Conservation (phyloP, 1,140 invertebrate genomes). For the Limonius californicus region DNA sequence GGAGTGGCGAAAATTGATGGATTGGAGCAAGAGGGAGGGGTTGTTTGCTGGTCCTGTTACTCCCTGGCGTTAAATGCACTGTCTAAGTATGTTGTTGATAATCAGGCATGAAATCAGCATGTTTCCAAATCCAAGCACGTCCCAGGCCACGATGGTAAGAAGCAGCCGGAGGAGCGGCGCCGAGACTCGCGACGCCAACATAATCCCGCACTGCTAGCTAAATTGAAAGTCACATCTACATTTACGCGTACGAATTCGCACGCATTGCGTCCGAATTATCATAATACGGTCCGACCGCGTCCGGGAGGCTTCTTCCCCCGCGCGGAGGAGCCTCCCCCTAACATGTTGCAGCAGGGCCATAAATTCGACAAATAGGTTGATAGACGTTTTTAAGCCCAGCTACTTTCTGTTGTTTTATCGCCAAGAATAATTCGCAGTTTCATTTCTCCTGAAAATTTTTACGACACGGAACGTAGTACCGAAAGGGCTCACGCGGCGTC, state of each 20-base stretch:
- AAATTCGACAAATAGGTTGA: slow-evolving; percentile 15
- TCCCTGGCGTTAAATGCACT: slow-evolving; percentile 19
- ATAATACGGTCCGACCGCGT: slow-evolving; percentile 29
- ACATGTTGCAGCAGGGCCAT: neutral
- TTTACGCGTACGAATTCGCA: slow-evolving; percentile 39
- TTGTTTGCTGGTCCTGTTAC: neutral
- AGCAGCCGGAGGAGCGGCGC: slow-evolving; percentile 25
- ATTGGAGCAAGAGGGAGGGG: neutral
- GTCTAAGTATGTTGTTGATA: slow-evolving; percentile 27
- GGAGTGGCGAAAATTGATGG: neutral
- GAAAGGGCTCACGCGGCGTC: slow-evolving; percentile 7
- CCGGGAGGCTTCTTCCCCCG: slow-evolving; percentile 19
- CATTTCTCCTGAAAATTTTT: slow-evolving; percentile 21
- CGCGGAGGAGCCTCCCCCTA: slow-evolving; percentile 20
- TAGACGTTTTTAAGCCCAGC: slow-evolving; percentile 4
- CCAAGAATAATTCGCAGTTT: slow-evolving; percentile 18
- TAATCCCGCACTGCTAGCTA: slow-evolving; percentile 39
- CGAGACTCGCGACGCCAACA: slow-evolving; percentile 38
- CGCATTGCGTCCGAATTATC: slow-evolving; percentile 39
- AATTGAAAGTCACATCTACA: slow-evolving; percentile 42
- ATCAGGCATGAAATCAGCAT: slow-evolving; percentile 33
- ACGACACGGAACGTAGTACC: neutral
- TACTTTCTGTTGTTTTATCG: slow-evolving; percentile 23
- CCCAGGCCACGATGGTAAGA: slow-evolving; percentile 20
- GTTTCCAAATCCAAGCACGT: slow-evolving; percentile 35